These are phyloP conservation scores for Rhimphoctona megacephalus DNA, from an alignment of 2,888 invertebrate genomes.

Conservation along the genomic window DNA sequence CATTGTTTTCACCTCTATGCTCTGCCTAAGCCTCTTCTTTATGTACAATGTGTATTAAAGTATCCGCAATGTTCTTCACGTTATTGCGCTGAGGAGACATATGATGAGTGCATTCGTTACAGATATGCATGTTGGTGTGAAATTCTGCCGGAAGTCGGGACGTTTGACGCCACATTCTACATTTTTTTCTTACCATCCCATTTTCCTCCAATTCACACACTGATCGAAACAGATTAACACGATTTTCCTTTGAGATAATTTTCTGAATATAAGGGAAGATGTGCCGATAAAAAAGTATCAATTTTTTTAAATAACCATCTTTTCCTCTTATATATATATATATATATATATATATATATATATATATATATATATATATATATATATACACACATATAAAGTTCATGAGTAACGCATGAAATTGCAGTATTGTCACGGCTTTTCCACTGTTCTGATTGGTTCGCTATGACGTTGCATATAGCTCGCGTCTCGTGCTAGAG, in stretches of 20 bases:
- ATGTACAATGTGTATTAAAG: neutral
- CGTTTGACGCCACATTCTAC: slow-evolving; percentile 37
- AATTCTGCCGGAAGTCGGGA: slow-evolving; percentile 33
- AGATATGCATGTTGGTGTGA: slow-evolving; percentile 22
- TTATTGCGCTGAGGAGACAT: slow-evolving; percentile 36
- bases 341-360: too few species aligned
- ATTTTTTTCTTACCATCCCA: neutral
- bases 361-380: too few species aligned
- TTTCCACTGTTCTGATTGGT: too few species aligned
- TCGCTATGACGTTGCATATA: too few species aligned
- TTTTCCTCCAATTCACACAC: neutral
- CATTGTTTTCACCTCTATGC: slow-evolving; percentile 54
- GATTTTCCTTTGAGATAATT: neutral
- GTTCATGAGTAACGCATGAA: too few species aligned
- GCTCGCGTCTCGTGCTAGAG: too few species aligned
- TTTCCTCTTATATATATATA: too few species aligned
- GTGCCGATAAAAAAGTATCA: neutral
- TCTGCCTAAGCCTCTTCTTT: slow-evolving; percentile 11
- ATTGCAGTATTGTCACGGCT: too few species aligned
- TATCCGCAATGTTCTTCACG: slow-evolving; percentile 25
- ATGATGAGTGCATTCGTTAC: slow-evolving; percentile 13
- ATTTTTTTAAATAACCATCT: neutral
- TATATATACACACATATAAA: too few species aligned
- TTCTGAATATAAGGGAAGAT: neutral
- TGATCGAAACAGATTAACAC: neutral